Base-by-base conservation (phyloP, 1,140 invertebrate species). In the Lepidostoma basale region DNA sequence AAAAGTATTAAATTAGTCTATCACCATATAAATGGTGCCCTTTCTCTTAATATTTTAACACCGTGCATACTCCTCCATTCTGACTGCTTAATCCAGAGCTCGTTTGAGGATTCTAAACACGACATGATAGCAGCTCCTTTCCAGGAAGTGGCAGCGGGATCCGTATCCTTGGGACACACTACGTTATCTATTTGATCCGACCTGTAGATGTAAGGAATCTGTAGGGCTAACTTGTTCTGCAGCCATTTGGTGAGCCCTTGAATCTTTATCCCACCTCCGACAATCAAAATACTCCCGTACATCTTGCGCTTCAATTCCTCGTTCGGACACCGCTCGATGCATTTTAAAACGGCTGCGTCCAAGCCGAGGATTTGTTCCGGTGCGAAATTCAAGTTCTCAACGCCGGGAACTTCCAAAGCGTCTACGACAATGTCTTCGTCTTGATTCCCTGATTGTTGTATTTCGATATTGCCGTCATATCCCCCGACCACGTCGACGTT, bases 71-170 rank as follows among this genome's bases (percentile, higher is more conserved):
- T 20, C 67, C 89, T 87, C 95, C 95, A 98, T 79, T 98, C 96
- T 47, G 84, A 82, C 40, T 89, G 86, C 59, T 86, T 86, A 47
- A 98, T 96, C 95, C 96, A 98, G 1, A 98, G 79, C 80, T 98
- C 96, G 69, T 94, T 91, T 0, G 94, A 92, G 0, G 95, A 94
- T 79, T 98, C 96, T 42, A 95, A 78, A 81, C 93, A 95, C 2
- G 93, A 93, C 86, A 98, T 89, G 12, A 98, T 92, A 2, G 94
- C 90, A 2, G 95, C 96, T 8, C 96, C 96, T 81, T 97, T 98
- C 96, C 96, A 98, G 0, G 92, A 85, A 0, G 92, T 92, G 80
- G 94, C 90, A 18, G 90, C 87, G 1, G 94, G 90, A 81, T 97
- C 95, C 83, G 96, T 92, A 74, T 97, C 95, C 80, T 97, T 93